A percentile compares a stretch with the other conserved stretches of the same genome.
Evolutionary conservation across 2,888 invertebrate species (phyloP).

Genomic region (Melipona bicolor): DNA sequence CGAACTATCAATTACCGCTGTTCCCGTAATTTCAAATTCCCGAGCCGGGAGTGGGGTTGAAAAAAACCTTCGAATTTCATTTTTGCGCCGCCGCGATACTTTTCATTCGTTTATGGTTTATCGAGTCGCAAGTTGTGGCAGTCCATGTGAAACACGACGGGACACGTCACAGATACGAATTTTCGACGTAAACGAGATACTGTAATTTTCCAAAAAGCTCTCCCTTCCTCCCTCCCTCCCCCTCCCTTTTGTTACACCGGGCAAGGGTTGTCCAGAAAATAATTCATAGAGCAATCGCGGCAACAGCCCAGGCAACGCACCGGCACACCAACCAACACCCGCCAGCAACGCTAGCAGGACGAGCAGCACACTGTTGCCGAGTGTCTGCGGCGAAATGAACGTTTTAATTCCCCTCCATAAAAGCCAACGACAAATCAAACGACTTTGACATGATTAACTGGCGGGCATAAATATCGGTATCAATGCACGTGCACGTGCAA

Average conservation of each 20-base stretch:
- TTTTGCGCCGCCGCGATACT: too few relatives aligned
- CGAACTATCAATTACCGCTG: too few relatives aligned
- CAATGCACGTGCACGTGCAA: slow-evolving; percentile 82
- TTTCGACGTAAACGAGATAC: slow-evolving; percentile 69
- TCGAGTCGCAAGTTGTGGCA: not conserved
- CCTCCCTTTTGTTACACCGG: slow-evolving; percentile 42
- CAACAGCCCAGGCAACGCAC: slow-evolving; percentile 31
- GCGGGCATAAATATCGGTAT: slow-evolving; percentile 83
- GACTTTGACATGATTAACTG: slow-evolving; percentile 84
- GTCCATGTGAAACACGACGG: not conserved
- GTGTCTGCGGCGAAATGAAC: slow-evolving; percentile 83
- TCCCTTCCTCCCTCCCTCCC: slow-evolving; percentile 17
- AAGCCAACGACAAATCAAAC: slow-evolving; percentile 84
- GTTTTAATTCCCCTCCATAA: slow-evolving; percentile 84
- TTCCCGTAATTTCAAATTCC: not conserved
- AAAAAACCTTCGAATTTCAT: not conserved
- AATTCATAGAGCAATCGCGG: slow-evolving; percentile 76
- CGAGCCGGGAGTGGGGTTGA: not conserved
- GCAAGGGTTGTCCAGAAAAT: slow-evolving; percentile 76
- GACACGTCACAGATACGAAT: slow-evolving; percentile 53
- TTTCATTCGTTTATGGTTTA: not conserved
- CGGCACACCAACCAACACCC: not conserved
- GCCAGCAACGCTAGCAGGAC: slow-evolving; percentile 64
- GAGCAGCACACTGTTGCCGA: slow-evolving; percentile 79
- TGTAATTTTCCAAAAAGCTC: slow-evolving; percentile 82